Evolutionary conservation across 2,797 vertebrate genomes (phyloP), one percentile per base, ranked within the genome.

Genomic region (Molossus molossus): DNA sequence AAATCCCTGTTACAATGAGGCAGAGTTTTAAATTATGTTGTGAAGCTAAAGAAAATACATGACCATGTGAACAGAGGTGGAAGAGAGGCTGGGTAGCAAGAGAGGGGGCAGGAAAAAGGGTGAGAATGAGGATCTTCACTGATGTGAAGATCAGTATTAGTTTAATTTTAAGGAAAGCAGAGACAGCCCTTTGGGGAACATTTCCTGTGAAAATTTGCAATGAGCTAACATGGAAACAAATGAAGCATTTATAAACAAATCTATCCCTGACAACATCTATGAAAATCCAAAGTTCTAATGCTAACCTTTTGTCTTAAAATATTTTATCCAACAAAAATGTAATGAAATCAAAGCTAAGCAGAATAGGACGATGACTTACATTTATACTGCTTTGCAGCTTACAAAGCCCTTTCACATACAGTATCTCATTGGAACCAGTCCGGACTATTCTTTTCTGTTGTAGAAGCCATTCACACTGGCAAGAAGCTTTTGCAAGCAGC

Each of bases 251-350:
- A 94, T 60, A 82, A 92, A 70, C 45, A 95, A 65, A 96, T 93
- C 21, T 77, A 64, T 64, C 89, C 57, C 72, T 69, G n/a, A 87
- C 53, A 94, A 92, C 29, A 96, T 94, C 65, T 92, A 58, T 81
- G 70, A 96, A 91, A 96, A 87, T 53, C 45, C 3, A 12, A 95
- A 75, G 40, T 62, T 95, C 27, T 90, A 76, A 50, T 75, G 48
- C n/a, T 89, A 92, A 83, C 25, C 3, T 95, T 94, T 89, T 91
- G 29, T 88, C 65, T 92, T 95, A 96, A 97, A 92, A 86, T 92
- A 93, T 45, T 91, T 69, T 79, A 80, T 75, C 14, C 70, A 95
- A 23, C 25, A 85, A 89, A 95, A 94, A 87, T 58, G 85, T 84
- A 94, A 92, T 73, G 48, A 86, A 91, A 23, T 92, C 29, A 96